phyloP scores from a whole-genome alignment of 92 coral and sea anemone species.

The Umimayanthus kanabou region DNA sequence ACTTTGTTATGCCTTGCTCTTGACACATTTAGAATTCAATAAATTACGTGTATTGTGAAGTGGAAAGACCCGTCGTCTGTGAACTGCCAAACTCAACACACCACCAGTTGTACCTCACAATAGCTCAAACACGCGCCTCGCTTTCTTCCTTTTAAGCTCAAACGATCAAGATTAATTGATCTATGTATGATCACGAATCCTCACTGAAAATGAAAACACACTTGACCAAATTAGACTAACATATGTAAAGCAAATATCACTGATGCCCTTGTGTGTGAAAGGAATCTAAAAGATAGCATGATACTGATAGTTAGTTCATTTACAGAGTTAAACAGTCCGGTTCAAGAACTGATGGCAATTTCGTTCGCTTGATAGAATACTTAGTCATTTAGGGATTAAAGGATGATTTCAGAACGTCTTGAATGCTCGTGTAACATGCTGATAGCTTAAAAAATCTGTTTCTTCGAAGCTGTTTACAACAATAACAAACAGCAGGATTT shows the following conservation, averaged over 20 bases:
- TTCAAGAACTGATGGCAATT: neutral
- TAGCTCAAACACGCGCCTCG: neutral
- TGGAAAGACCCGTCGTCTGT: neutral
- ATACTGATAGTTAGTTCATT: neutral
- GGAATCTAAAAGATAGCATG: neutral
- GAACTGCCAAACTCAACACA: neutral
- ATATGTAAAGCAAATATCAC: neutral
- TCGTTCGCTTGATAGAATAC: neutral
- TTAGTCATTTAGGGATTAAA: neutral
- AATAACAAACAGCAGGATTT: constrained; percentile 26
- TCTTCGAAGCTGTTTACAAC: neutral
- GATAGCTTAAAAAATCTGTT: neutral
- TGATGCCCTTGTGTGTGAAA: constrained; percentile 1
- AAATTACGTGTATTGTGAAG: neutral
- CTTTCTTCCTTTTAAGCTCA: neutral
- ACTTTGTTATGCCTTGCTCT: neutral
- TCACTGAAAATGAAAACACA: neutral
- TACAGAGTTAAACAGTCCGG: neutral
- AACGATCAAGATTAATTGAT: neutral
- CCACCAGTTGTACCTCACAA: neutral
- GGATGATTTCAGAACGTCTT: neutral
- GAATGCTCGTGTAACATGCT: no score
- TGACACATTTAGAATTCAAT: constrained; percentile 5
- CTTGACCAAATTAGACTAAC: constrained; percentile 22
- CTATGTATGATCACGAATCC: neutral